Base-by-base conservation (phyloP, 2,113 vertebrate genomes). In the Epinephelus fuscoguttatus region DNA sequence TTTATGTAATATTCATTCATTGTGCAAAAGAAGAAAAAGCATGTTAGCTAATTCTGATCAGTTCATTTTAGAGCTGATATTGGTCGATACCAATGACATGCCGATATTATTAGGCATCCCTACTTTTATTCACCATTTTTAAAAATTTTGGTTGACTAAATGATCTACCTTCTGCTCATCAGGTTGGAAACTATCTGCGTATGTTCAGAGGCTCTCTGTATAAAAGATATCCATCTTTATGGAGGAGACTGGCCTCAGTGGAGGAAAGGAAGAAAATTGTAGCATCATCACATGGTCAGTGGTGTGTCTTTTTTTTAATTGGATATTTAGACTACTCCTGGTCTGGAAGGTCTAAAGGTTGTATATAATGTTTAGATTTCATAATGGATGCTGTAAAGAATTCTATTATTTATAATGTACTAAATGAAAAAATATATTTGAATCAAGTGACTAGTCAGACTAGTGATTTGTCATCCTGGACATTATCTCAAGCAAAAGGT, bases 211-310 rank as follows among this genome's bases (percentile, higher is more conserved):
- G 98, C 2, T 99, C 98, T 30, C 93, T 99, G 76, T 99, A 99
- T 92, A 99, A 99, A 94, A 94, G 98, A 68, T 99, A 99, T 57
- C 98, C 98, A 6, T 99, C 98, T 0, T 92, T 99, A 81, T 99
- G 98, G 98, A 97, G 98, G 90, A 96, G 98, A 66, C 94, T 99
- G 37, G 98, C 98, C 61, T 99, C 98, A 0, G 97, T 99, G 88
- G 98, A 99, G 74, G 98, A 99, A 90, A 96, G 98, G 90, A 99
- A 99, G 95, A 99, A 99, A 88, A 99, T 99, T n/a, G 98, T 99
- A 78, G 98, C 98, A 17, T 99, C 98, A 13, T 99, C 98, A 69
- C 98, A 99, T 49, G 98, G 98, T 98, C 93, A 94, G 92, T 89
- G 42, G 8, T 18, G 53, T 17, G 14, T 27, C 13, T 17, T 37